Conservation (phyloP, 2,113 vertebrate species). For the Osmerus mordax region DNA sequence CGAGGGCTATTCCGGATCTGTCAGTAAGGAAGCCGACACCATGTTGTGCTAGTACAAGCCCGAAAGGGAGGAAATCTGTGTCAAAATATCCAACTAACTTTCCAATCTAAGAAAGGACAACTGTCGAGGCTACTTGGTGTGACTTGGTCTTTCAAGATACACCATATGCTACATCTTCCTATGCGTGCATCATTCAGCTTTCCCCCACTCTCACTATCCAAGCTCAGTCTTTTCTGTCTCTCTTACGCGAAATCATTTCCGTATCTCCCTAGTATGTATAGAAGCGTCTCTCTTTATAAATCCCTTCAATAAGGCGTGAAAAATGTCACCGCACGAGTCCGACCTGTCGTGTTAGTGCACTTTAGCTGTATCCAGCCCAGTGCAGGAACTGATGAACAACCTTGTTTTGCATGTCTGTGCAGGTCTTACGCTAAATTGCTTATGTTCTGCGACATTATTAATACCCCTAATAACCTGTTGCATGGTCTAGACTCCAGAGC, state of each 20-base stretch:
- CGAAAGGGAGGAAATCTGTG: too few species aligned
- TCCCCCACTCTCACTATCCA: too few species aligned
- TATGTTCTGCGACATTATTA: neutral
- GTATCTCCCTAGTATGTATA: neutral
- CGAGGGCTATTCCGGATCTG: too few species aligned
- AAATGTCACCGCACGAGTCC: constrained; percentile 1
- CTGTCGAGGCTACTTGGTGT: too few species aligned
- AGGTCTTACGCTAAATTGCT: neutral
- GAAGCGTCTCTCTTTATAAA: neutral
- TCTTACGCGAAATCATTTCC: neutral
- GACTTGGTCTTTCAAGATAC: constrained; percentile 4
- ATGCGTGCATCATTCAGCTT: too few species aligned
- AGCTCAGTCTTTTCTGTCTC: too few species aligned
- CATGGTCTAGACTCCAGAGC: neutral
- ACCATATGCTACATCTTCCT: neutral
- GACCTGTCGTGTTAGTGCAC: neutral
- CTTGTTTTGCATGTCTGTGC: neutral
- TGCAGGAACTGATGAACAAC: neutral
- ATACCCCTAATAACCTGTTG: neutral
- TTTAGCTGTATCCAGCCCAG: neutral
- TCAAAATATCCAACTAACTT: too few species aligned
- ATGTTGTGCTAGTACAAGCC: too few species aligned
- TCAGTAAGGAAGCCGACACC: too few species aligned
- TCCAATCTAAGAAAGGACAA: too few species aligned
- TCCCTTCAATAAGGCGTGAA: neutral